Percentiles rank a stretch among this genome's conserved stretches.
phyloP scores from a whole-genome alignment of 2,113 vertebrate species.

The Psephotus haematonotus region DNA sequence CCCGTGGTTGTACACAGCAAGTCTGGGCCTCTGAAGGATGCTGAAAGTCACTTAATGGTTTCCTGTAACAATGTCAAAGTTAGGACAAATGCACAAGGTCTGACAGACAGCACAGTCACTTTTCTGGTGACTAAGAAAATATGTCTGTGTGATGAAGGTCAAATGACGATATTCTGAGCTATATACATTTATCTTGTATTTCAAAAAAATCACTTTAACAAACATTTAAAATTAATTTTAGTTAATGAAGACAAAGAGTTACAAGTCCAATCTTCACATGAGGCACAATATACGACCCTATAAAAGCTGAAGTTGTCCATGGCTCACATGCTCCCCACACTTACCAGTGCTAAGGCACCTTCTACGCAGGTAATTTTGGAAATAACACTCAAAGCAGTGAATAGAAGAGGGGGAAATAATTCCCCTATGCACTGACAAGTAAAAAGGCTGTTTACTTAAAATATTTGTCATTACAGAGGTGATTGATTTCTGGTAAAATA shows the following conservation, averaged over 20 bases:
- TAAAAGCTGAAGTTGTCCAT: background rate
- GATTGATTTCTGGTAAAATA: background rate
- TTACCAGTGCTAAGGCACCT: background rate
- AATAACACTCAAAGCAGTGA: background rate
- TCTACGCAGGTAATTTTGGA: background rate
- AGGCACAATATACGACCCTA: background rate
- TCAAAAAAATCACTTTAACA: background rate
- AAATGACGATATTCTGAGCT: background rate
- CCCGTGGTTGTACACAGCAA: background rate
- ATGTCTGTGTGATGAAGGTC: background rate
- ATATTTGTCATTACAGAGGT: background rate
- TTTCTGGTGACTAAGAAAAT: background rate
- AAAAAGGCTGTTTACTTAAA: background rate
- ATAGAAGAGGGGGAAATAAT: background rate
- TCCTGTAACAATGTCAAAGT: background rate
- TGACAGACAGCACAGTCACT: background rate
- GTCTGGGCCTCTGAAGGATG: background rate
- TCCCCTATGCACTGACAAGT: background rate
- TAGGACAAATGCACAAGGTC: background rate
- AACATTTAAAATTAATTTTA: background rate
- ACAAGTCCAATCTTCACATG: background rate
- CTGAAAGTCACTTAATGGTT: background rate
- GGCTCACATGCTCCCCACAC: background rate
- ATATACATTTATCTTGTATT: background rate
- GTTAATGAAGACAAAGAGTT: background rate